phyloP scores from a whole-genome alignment of 2,113 vertebrate genomes.

The Urocynchramus pylzowi region DNA sequence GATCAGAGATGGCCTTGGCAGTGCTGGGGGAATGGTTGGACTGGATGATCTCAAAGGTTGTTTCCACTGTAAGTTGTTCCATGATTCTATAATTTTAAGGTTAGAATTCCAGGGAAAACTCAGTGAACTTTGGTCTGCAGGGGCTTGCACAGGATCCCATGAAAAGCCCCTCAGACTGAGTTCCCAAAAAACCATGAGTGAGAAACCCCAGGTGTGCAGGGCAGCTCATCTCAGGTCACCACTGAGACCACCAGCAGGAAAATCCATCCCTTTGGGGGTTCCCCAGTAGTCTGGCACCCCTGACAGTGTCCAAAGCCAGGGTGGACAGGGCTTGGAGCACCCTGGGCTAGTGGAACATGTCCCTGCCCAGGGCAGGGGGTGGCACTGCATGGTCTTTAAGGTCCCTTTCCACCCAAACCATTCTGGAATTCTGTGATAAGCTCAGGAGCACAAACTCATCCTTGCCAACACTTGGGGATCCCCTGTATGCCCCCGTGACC shows the following conservation, averaged over 20 bases:
- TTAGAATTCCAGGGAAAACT: not conserved
- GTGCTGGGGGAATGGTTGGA: not conserved
- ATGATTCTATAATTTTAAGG: not conserved
- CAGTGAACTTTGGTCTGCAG: not conserved
- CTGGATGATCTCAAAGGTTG: not conserved
- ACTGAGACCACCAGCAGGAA: not conserved
- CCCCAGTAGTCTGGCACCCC: not conserved
- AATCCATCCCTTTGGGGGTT: not conserved
- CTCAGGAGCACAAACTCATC: not conserved
- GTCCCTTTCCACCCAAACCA: not conserved
- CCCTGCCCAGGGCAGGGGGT: not conserved
- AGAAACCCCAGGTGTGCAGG: not conserved
- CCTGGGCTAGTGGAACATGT: not conserved
- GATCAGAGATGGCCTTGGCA: not conserved
- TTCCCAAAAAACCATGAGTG: fast-evolving
- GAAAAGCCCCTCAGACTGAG: not conserved
- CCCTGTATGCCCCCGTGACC: fast-evolving
- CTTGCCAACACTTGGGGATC: not conserved
- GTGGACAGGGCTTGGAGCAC: fast-evolving
- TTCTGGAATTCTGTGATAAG: not conserved
- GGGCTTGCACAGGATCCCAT: not conserved
- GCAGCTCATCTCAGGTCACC: not conserved
- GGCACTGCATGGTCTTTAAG: fast-evolving
- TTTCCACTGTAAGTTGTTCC: not conserved
- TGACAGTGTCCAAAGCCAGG: not conserved